Base-by-base conservation (phyloP, 1,140 invertebrate species). In the Rhizoglyphus robini region DNA sequence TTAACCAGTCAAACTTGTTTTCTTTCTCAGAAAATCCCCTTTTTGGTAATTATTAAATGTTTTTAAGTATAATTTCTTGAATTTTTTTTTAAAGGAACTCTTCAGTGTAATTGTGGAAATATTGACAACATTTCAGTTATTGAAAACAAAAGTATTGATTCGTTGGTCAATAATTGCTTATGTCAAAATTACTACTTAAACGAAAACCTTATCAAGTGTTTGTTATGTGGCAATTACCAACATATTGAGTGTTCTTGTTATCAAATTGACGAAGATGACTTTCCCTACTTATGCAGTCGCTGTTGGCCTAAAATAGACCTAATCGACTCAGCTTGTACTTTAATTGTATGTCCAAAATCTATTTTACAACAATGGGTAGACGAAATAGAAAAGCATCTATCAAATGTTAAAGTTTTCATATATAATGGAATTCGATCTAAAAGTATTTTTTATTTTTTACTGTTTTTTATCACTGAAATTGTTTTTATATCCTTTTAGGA, bases 351-450 rank as follows among this genome's bases (percentile, higher is more conserved):
- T 0, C 87, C 87, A 25, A 70, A 71, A 11, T 78, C 82, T 36
- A 85, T 89, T 27, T 78, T 79, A 63, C 75, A 80, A 67, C 87
- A 89, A 73, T 89, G 87, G 87, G 75, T 80, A 5, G 78, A 82
- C n/a, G 87, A 89, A 65, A 68, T 72, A 15, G 20, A 34, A 3
- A 68, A 81, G 68, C 86, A 88, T 73, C 75, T 87, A 29, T 72
- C 78, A 32, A 68, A 72, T 31, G 72, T 85, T 13, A 80, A 76
- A 71, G 79, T 86, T 13, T 74, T 83, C 38, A 74, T 81, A 59
- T 85, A 84, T 69, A 72, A 76, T 31, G 75, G 74, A 20, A 70
- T 74, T 25, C 48, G 51, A 64, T 15, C 8, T 15, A 51, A 27
- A 47, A 18, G 32, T 61, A 29, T 4, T 1, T 61, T 25, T 61